These are phyloP conservation scores for Orthonychiurus folsomi DNA, from an alignment of 2,888 invertebrate species.

Conservation along the genomic window DNA sequence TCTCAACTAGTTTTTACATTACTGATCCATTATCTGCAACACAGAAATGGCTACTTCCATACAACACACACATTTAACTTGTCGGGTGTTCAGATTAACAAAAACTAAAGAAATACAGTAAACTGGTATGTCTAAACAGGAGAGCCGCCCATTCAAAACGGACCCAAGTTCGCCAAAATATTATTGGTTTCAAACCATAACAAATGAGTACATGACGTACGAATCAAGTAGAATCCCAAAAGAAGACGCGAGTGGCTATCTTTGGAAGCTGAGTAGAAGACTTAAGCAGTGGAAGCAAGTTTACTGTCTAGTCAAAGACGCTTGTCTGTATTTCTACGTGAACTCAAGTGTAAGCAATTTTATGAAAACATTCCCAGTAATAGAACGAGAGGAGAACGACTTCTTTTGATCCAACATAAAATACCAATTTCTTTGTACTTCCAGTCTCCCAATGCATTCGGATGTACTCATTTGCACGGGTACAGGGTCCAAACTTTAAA, in stretches of 20 bases:
- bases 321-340: conserved; percentile 83
- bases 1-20: not conserved
- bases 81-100: too few relatives aligned
- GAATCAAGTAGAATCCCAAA: not conserved
- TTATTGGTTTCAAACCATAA: not conserved
- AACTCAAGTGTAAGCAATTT: conserved; percentile 24
- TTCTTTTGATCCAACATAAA: conserved; percentile 3
- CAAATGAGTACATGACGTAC: not conserved
- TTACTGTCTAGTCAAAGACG: conserved; percentile 90
- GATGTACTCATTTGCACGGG: conserved; percentile 87
- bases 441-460: conserved; percentile 43
- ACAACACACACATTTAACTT: too few relatives aligned
- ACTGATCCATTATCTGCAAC: too few relatives aligned
- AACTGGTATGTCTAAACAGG: too few relatives aligned
- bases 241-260: conserved; percentile 46
- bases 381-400: not conserved
- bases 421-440: conserved; percentile 4
- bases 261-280: conserved; percentile 63
- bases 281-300: conserved; percentile 63
- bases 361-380: not conserved
- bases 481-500: conserved; percentile 74
- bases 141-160: too few relatives aligned
- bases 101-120: too few relatives aligned
- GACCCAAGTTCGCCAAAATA: not conserved
- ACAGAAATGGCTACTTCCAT: too few relatives aligned